phyloP scores from a whole-genome alignment of 2,113 vertebrate genomes.

The Xerus inauris region DNA sequence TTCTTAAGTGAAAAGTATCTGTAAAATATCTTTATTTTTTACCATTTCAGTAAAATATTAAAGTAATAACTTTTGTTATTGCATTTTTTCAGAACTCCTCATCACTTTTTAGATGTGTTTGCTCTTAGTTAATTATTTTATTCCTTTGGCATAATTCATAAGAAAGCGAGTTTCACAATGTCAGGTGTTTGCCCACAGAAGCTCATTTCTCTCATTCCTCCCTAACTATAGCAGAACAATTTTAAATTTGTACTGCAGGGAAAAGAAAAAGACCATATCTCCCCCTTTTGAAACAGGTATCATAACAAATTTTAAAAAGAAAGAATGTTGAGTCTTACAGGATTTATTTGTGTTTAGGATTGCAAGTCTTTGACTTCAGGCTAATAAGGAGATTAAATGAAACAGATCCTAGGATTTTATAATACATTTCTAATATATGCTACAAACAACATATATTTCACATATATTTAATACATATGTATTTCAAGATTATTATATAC shows the following conservation, averaged over 20 bases:
- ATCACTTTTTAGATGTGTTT: slow-evolving; percentile 20
- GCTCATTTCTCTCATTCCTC: background rate
- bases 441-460: background rate
- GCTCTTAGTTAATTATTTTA: slow-evolving; percentile 58
- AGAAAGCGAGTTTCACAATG: background rate
- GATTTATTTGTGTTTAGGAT: background rate
- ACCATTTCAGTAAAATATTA: background rate
- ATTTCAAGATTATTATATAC: background rate
- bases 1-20: slow-evolving; percentile 18
- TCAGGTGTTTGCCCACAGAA: slow-evolving; percentile 47
- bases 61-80: background rate
- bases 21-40: background rate
- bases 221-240: background rate
- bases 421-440: background rate
- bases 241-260: background rate
- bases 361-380: background rate
- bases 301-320: background rate
- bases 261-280: background rate
- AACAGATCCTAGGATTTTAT: background rate
- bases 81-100: background rate
- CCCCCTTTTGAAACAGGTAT: background rate
- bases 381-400: background rate
- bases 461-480: background rate
- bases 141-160: slow-evolving; percentile 40
- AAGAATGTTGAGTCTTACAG: background rate